Base-by-base conservation (phyloP, 64 coral and sea anemone genomes). In the Dendrophyllia cribrosa region DNA sequence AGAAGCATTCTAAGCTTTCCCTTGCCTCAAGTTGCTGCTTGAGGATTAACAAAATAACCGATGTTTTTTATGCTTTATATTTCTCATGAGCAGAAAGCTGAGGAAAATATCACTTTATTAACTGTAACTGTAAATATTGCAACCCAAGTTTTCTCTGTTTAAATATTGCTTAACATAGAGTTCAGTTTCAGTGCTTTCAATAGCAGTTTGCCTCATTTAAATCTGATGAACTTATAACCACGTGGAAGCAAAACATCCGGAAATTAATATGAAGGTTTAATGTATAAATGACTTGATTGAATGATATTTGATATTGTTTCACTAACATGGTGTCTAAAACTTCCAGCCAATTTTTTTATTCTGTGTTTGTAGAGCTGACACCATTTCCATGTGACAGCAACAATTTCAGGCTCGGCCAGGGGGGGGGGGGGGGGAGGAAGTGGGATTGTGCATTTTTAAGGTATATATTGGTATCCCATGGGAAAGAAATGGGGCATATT, bases 101-200 rank as follows among this genome's bases (percentile, higher is more conserved):
- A 63, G 60, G 16, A 63, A 63, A 63, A 63, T 63, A 63, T 63
- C 60, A 63, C 60, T 63, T 63, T 63, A 63, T 63, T 63, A 63
- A 63, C 60, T 63, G 60, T 63, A 63, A 63, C 60, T 63, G 60
- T 63, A 63, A 63, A 63, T 63, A 63, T 63, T 63, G 60, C 14
- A 63, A 63, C 60, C 60, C 60, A 63, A 63, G 13, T 56, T 63
- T 63, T 2, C 60, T 63, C 60, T 63, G 60, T 63, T 63, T 63
- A 63, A 7, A 63, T 63, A 63, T 75, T 75, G 46, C 46, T 49
- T 11, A 47, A 21, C 70, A 72, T 72, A 45, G 25, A 72, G 70
- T 72, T 15, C 70, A 72, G 70, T 72, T 72, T 72, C 70, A 72
- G 70, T 72, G 34, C 26, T 72, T 46, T 45, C 25, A 72, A 44